phyloP scores from a whole-genome alignment of 2,888 invertebrate species.

The Atherix ibis region DNA sequence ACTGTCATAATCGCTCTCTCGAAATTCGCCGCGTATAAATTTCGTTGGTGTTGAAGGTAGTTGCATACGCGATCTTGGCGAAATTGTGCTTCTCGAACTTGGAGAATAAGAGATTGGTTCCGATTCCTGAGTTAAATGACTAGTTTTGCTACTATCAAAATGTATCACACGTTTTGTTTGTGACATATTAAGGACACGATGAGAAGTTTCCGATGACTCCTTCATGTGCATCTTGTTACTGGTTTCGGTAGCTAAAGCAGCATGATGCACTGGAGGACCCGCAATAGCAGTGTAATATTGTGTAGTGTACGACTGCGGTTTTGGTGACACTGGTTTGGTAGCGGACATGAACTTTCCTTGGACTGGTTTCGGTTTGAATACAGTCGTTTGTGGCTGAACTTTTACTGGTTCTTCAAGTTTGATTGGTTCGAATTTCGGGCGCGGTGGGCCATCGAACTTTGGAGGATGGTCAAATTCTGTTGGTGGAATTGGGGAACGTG shows the following conservation, averaged over 20 bases:
- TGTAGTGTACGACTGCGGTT: conserved; percentile 36
- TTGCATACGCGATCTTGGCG: conserved; percentile 25
- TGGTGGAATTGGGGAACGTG: conserved; percentile 40
- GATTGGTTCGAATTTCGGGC: conserved; percentile 44
- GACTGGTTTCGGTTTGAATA: conserved; percentile 39
- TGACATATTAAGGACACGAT: conserved; percentile 49
- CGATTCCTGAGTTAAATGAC: conserved; percentile 19
- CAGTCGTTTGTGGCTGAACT: conserved; percentile 21
- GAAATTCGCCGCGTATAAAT: conserved; percentile 46
- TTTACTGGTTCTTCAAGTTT: conserved; percentile 30
- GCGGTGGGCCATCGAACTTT: conserved; percentile 29
- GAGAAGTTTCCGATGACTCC: conserved; percentile 48
- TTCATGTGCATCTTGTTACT: conserved; percentile 55
- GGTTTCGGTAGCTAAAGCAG: conserved; percentile 46
- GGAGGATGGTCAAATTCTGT: conserved; percentile 40
- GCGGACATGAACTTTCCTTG: conserved; percentile 28
- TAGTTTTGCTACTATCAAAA: conserved; percentile 38
- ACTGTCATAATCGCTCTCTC: conserved; percentile 55
- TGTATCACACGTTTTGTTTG: conserved; percentile 54
- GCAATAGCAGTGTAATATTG: conserved; percentile 41
- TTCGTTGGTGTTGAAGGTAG: conserved; percentile 43
- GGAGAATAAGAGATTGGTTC: conserved; percentile 36
- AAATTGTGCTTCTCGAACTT: conserved; percentile 28
- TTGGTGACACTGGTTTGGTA: conserved; percentile 39
- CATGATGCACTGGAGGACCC: conserved; percentile 41